phyloP scores from a whole-genome alignment of 2,797 vertebrate genomes.

The Eurystomus glaucurus region DNA sequence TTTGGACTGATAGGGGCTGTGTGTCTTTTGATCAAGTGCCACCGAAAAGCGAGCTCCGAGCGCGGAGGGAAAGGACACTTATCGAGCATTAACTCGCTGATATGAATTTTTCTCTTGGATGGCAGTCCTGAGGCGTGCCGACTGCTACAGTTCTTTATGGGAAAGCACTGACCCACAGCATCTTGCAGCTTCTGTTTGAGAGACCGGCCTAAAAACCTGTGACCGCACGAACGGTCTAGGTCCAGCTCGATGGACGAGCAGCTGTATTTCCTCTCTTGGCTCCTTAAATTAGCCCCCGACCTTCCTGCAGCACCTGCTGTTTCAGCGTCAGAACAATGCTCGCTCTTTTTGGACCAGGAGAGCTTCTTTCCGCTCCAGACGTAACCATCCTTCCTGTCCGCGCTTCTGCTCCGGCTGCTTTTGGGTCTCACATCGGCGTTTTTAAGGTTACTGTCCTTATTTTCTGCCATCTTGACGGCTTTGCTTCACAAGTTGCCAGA shows the following conservation, averaged over 20 bases:
- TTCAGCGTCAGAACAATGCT: slow-evolving; percentile 78
- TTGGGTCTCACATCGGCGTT: slow-evolving; percentile 92
- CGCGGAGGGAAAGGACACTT: slow-evolving; percentile 95
- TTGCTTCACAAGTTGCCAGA: slow-evolving; percentile 23
- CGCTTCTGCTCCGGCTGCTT: slow-evolving; percentile 92
- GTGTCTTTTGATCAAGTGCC: slow-evolving; percentile 95
- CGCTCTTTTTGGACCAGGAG: slow-evolving; percentile 87
- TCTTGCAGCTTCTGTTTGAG: slow-evolving; percentile 96
- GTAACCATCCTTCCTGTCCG: slow-evolving; percentile 91
- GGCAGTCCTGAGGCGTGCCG: slow-evolving; percentile 89
- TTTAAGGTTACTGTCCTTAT: slow-evolving; percentile 85
- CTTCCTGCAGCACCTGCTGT: slow-evolving; percentile 52
- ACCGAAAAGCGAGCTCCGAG: slow-evolving; percentile 94
- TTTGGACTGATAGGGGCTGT: slow-evolving; percentile 82
- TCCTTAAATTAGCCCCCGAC: slow-evolving; percentile 83
- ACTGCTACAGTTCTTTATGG: slow-evolving; percentile 90
- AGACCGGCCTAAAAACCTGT: slow-evolving; percentile 90
- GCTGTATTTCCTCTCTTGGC: slow-evolving; percentile 92
- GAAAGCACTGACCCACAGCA: slow-evolving; percentile 95
- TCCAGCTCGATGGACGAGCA: slow-evolving; percentile 89
- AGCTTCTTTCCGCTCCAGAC: slow-evolving; percentile 94
- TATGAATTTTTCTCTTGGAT: slow-evolving; percentile 95
- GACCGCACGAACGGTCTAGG: slow-evolving; percentile 88
- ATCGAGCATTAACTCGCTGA: slow-evolving; percentile 96
- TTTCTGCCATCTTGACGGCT: slow-evolving; percentile 83